phyloP scores from a whole-genome alignment of 2,797 vertebrate genomes.

The Cyclura pinguis region DNA sequence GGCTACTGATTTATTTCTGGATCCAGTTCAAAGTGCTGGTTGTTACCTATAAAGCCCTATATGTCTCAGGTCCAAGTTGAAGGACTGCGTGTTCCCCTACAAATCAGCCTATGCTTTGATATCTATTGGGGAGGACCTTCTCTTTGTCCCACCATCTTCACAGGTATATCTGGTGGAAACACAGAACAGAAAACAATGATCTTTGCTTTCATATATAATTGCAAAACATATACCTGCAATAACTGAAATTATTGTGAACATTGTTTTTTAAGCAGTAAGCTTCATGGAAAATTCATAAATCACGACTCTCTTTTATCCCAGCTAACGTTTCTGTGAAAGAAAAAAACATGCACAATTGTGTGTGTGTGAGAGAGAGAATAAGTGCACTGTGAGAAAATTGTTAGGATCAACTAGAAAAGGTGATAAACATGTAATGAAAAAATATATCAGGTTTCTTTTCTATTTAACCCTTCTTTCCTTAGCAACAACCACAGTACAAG shows the following conservation, averaged over 20 bases:
- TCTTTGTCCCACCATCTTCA: too few species aligned
- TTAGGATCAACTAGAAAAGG: background rate
- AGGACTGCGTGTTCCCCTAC: too few species aligned
- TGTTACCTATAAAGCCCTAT: too few species aligned
- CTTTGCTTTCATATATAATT: conserved; percentile 7
- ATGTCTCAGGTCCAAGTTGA: too few species aligned
- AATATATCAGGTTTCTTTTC: background rate
- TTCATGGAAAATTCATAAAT: background rate
- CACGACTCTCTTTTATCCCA: background rate
- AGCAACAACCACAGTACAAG: too few species aligned
- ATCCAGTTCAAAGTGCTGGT: too few species aligned
- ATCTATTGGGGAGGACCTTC: too few species aligned
- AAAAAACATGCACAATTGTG: background rate
- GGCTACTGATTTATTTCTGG: too few species aligned
- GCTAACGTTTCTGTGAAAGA: background rate
- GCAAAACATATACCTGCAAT: conserved; percentile 14
- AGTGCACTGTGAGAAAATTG: background rate
- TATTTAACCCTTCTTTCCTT: background rate
- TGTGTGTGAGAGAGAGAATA: too few species aligned
- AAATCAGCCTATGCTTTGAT: too few species aligned
- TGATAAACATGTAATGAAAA: background rate
- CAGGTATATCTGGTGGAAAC: too few species aligned
- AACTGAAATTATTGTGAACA: background rate
- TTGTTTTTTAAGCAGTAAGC: background rate
- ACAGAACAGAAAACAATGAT: background rate